Evolutionary conservation across 1,140 invertebrate genomes (phyloP).

Genomic region (Phenacoccus solenopsis): DNA sequence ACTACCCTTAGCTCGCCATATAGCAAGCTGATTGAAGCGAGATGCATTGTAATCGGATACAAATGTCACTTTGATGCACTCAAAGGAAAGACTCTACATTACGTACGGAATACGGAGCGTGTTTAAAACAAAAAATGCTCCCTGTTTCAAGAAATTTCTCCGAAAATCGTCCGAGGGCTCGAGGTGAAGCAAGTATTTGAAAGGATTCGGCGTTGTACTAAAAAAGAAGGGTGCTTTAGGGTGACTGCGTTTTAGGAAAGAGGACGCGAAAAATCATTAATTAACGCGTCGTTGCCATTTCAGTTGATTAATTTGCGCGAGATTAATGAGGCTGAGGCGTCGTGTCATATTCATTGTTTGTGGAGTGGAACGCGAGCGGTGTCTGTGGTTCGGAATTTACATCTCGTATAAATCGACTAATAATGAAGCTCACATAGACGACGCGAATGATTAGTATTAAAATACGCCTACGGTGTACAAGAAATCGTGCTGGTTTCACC

Average conservation of each 20-base stretch:
- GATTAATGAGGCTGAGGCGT: no score
- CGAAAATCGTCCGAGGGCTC: neutral
- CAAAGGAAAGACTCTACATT: neutral
- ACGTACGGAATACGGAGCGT: no score
- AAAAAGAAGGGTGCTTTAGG: neutral
- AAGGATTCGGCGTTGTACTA: neutral
- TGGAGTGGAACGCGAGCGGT: no score
- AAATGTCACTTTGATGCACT: neutral
- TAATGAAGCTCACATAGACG: neutral
- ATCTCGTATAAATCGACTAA: neutral
- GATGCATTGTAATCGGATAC: neutral
- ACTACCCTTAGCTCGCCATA: no score
- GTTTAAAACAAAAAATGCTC: neutral
- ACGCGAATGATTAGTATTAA: neutral
- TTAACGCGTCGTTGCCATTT: neutral
- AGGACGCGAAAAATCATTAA: neutral
- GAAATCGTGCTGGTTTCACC: neutral
- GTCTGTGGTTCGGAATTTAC: neutral
- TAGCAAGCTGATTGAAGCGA: no score
- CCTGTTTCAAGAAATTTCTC: no score
- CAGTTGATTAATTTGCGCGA: neutral
- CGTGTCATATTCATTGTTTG: neutral
- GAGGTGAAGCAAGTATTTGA: neutral
- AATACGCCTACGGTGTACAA: neutral
- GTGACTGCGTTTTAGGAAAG: neutral